phyloP scores from a whole-genome alignment of 2,113 vertebrate species.

The Campylorhamphus procurvoides region DNA sequence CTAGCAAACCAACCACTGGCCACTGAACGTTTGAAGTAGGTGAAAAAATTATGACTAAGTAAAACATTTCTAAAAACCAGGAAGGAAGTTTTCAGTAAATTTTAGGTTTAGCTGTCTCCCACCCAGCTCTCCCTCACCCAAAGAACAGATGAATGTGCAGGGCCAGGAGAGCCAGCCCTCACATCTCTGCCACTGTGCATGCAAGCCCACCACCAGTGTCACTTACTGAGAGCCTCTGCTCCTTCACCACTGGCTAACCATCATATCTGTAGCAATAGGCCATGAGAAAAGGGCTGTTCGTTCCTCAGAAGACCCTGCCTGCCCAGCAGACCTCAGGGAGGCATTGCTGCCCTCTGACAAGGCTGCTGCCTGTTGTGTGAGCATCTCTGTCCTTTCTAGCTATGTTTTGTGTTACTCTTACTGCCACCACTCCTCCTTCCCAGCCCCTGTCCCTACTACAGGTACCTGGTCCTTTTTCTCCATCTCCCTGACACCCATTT shows the following conservation, averaged over 20 bases:
- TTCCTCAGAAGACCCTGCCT: not conserved
- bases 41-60: not conserved
- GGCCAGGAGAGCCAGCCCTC: not conserved
- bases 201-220: not conserved
- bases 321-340: not conserved
- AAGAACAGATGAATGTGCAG: rapidly evolving
- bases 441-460: not conserved
- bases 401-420: not conserved
- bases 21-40: not conserved
- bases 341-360: rapidly evolving
- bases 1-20: not conserved
- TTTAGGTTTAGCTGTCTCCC: not conserved
- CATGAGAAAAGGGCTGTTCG: not conserved
- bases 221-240: not conserved
- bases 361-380: not conserved
- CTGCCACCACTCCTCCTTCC: not conserved
- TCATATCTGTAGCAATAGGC: not conserved
- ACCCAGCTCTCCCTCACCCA: not conserved
- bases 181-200: rapidly evolving
- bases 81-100: not conserved
- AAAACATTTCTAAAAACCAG: not conserved
- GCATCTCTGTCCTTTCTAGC: not conserved
- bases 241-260: not conserved
- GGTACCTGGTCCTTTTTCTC: not conserved
- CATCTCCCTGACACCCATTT: not conserved